Base-by-base conservation (phyloP, 2,888 invertebrate genomes). In the Unio pictorum region DNA sequence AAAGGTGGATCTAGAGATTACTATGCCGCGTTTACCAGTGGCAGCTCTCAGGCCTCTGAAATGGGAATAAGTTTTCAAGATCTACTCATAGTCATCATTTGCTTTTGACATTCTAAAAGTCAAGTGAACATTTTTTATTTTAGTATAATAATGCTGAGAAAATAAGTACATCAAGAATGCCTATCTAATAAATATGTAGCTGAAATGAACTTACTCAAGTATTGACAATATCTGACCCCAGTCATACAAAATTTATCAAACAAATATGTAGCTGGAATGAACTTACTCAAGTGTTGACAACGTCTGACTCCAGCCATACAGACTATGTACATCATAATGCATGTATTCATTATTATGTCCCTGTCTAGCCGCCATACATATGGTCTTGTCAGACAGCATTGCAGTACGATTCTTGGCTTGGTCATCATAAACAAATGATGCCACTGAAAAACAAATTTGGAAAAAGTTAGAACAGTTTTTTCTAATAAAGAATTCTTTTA, bases 1-100 rank as follows among this genome's bases (percentile, higher is more conserved):
- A 69, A 84, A 89, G 11, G 88, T 88, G 18, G 89, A 89, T 56
- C 89, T 70, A 15, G 82, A 90, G 94, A 94, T 66, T 94, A 95
- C 88, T 7, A 89, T 84, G 55, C 91, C 88, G 67, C 91, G 80
- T 80, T 89, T 88, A 18, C 88, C 89, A 55, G 86, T 87, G 0
- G 87, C 83, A 28, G 72, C 71, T 64, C 81, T 86, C 64, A 61
- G 86, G 59, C 74, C 85, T 61, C 81, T 81, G 69, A 28, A 69
- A 69, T 15, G 15, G 45, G 15, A 45, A 45, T 45, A 45, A 34
- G 8, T 34, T 34, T 8, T 34, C 34, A 45, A 15, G 15, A 45
- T 11, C 3, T 45, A 45, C 15, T 45, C 45, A 11, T 11, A 45
- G 15, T 45, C 11, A 11, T 45, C 45, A 45, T 45, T 45, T 45